Evolutionary conservation across 92 coral and sea anemone genomes (phyloP).

Genomic region (Zoanthus sociatus): DNA sequence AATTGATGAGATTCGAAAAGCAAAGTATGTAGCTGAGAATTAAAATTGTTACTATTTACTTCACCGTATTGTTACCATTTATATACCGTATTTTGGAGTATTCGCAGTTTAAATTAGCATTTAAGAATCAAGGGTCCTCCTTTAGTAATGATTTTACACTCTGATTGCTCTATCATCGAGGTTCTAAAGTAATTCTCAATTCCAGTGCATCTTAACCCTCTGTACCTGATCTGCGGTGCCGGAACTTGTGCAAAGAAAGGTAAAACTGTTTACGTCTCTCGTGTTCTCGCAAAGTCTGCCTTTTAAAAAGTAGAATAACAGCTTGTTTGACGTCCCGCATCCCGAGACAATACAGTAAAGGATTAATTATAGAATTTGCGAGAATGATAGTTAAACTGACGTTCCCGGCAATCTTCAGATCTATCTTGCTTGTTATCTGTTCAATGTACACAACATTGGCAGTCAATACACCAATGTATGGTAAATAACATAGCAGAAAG

Average conservation of each 20-base stretch:
- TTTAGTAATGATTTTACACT: no score
- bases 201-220: not conserved
- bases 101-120: no score
- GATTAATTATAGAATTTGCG: slow-evolving; percentile 34
- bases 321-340: slow-evolving; percentile 37
- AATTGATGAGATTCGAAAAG: no score
- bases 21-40: no score
- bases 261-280: not conserved
- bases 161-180: no score
- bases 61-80: no score
- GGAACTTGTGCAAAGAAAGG: not conserved
- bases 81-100: no score
- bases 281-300: slow-evolving; percentile 1
- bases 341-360: slow-evolving; percentile 37
- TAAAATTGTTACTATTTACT: no score
- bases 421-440: slow-evolving; percentile 31
- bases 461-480: slow-evolving; percentile 43
- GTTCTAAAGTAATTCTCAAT: no score
- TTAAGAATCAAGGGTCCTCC: no score
- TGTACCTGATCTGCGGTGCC: slow-evolving; percentile 21
- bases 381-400: slow-evolving; percentile 22
- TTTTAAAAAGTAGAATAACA: slow-evolving; percentile 18
- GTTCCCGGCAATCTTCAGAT: slow-evolving; percentile 38
- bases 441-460: slow-evolving; percentile 38
- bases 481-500: slow-evolving; percentile 24